phyloP scores from a whole-genome alignment of 2,113 vertebrate genomes.

The Leptocoma aspasia region DNA sequence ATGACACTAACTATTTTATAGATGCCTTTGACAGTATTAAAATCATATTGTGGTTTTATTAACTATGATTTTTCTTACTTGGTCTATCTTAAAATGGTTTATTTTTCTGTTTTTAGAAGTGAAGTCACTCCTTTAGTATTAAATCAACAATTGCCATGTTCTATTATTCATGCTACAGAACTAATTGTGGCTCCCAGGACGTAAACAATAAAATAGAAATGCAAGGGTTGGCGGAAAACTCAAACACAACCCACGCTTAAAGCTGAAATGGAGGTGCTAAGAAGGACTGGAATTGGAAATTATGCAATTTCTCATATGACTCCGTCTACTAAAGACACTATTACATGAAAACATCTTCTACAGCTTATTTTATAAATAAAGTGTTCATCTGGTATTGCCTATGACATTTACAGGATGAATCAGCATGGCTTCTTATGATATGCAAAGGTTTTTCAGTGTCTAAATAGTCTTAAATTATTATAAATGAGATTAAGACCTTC shows the following conservation, averaged over 20 bases:
- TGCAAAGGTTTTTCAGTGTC: not conserved
- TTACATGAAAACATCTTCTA: not conserved
- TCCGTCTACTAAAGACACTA: not conserved
- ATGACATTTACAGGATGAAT: not conserved
- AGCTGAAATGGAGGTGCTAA: not conserved
- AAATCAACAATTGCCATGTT: not conserved
- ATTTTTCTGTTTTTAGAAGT: not conserved
- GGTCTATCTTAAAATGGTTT: not conserved
- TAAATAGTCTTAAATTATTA: not conserved
- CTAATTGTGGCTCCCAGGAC: not conserved
- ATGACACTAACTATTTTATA: slow-evolving; percentile 29
- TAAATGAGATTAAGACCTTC: not conserved
- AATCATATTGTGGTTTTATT: slow-evolving; percentile 44
- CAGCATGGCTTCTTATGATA: not conserved
- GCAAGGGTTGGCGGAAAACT: accelerated
- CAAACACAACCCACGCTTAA: not conserved
- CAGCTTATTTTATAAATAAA: not conserved
- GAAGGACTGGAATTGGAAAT: not conserved
- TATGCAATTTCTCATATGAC: not conserved
- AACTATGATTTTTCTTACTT: slow-evolving; percentile 6
- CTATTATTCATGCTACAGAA: not conserved
- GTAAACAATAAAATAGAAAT: not conserved
- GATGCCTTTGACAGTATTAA: slow-evolving; percentile 23
- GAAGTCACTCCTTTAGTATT: not conserved
- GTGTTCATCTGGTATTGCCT: not conserved